Evolutionary conservation across 2,888 invertebrate species (phyloP).

Genomic region (Nasonia oneida): DNA sequence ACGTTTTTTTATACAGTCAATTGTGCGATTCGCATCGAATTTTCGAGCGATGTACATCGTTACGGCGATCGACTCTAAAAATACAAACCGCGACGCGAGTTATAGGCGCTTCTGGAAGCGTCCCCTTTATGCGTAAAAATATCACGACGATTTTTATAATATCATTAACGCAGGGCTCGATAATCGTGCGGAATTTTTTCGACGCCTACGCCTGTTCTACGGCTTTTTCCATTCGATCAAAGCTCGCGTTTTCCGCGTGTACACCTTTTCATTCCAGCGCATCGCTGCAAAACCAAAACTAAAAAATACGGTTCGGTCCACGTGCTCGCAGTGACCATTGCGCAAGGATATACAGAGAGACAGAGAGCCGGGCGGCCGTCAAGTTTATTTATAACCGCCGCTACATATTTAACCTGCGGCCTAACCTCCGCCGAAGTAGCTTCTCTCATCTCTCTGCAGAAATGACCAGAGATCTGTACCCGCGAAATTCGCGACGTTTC

Average conservation of each 20-base stretch:
- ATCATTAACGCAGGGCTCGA: not conserved
- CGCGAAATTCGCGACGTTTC: not conserved
- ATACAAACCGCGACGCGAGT: too few relatives aligned
- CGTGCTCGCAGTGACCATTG: slow-evolving; percentile 73
- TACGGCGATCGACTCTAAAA: not conserved
- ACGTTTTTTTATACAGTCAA: not conserved
- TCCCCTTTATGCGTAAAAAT: not conserved
- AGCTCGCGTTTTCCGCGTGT: not conserved
- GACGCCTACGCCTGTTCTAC: not conserved
- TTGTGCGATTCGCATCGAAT: not conserved
- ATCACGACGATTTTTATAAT: not conserved
- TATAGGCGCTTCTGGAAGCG: too few relatives aligned
- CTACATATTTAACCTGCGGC: slow-evolving; percentile 77
- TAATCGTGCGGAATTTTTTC: not conserved
- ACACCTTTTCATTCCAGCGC: not conserved
- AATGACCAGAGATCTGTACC: slow-evolving; percentile 62
- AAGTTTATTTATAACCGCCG: slow-evolving; percentile 76
- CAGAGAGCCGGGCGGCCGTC: slow-evolving; percentile 70
- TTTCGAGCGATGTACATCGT: not conserved
- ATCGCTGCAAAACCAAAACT: not conserved
- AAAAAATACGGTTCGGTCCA: slow-evolving; percentile 62
- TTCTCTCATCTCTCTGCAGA: slow-evolving; percentile 36
- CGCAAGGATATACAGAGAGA: slow-evolving; percentile 68
- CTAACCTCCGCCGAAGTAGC: slow-evolving; percentile 71
- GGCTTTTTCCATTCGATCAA: not conserved